Base-by-base conservation (phyloP, 2,113 vertebrate genomes). In the Delphinapterus leucas region DNA sequence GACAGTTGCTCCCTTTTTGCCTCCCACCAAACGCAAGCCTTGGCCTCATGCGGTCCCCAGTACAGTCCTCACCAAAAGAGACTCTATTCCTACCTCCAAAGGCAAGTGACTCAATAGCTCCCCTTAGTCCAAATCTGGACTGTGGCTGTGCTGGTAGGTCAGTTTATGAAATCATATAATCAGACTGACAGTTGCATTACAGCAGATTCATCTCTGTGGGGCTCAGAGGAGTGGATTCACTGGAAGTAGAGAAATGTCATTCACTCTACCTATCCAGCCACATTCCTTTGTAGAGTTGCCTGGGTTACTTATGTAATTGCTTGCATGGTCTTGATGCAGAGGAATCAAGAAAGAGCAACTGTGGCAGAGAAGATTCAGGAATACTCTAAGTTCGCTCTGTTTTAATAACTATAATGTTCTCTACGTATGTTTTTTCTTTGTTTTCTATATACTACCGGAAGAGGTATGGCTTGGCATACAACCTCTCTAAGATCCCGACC, bases 401-500 rank as follows among this genome's bases (percentile, higher is more conserved):
- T 91, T 92, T 61, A 41, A 93, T 77, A 7, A 38, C 41, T 28
- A 3, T 95, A 68, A 73, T 38, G 4, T 86, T 93, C 23, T 44
- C 58, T 67, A 3, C 71, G 25, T 70, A 23, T 80, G 33, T 92
- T 83, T 28, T 76, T 47, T 41, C 13, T 55, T 91, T 28, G 88
- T 96, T 93, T 47, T 11, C 65, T 90, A 17, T 61, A 26, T 87
- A 41, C 60, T 15, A 38, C 83, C 25, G 0, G 0, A 97, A 99
- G 99, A 88, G 85, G 58, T 97, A 87, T 88, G 98, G 97, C 70
- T 97, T 99, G 21, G 1, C 96, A 8, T 93, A 99, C 91, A 89
- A 97, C 4, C 14, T 98, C 1, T 77, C 98, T 94, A 98, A 91
- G 68, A 99, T 53, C 33, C 99, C 99, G 1, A 97, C 90, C 73